Base-by-base conservation (phyloP, 1,140 invertebrate genomes). In the Solen grandis region DNA sequence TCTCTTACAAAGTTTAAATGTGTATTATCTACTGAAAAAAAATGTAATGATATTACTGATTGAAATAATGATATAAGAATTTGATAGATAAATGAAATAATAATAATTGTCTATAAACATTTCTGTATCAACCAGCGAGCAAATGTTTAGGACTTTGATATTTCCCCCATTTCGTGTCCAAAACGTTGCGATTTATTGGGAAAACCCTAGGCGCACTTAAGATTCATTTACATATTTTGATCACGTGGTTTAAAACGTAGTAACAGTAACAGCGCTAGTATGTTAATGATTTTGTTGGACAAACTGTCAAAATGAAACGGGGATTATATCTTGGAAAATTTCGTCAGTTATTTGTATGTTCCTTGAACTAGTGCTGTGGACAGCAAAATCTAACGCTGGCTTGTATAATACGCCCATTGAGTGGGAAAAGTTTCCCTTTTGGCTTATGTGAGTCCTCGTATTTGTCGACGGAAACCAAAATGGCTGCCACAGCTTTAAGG, bases 371-470 rank as follows among this genome's bases (percentile, higher is more conserved):
- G 41, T 46, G 41, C 19, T 46, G n/a, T n/a, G n/a, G n/a, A n/a
- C n/a, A n/a, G 19, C 41, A 63, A 68, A 80, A 41, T 10, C 54
- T 38, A 80, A 80, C 68, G 65, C 68, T 80, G 77, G 77, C 77
- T 31, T 80, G 77, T 73, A 72, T 80, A 80, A 63, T 80, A 36
- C 36, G 68, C 52, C 77, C 68, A 10, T 73, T 80, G 29, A 60
- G 59, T 50, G 77, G 77, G 77, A 80, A 70, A 41, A 13, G 52
- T 33, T 80, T 73, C 77, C 77, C 68, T 19, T 72, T 80, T 54
- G 77, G 68, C 38, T 35, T 63, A 29, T 80, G 77, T 29, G 77
- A 63, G 38, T 22, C 60, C 14, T 33, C 59, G n/a, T 19, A 63
- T 22, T 50, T 46, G 59, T 31, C 33, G 57, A 36, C 36, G 65